Conservation (phyloP, 37 sponge, comb jelly and placozoan species). For the Mnemiopsis leidyi region DNA sequence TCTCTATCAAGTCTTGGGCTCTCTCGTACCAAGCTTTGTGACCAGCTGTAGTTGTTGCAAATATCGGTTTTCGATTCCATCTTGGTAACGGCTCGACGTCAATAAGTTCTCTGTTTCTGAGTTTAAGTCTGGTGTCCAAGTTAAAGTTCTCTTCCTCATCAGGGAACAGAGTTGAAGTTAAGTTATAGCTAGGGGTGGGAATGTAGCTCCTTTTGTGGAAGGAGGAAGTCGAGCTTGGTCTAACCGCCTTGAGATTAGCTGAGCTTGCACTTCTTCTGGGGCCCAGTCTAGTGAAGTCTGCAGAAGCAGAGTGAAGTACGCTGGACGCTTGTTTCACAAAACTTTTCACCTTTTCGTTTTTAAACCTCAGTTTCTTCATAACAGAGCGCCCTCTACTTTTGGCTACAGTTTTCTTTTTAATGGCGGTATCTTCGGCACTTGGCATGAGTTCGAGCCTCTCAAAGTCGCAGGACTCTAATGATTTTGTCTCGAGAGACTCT, state of each 20-base stretch:
- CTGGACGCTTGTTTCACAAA: neutral
- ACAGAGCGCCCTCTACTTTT: neutral
- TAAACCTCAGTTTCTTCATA: neutral
- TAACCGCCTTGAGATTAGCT: neutral
- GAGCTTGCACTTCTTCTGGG: neutral
- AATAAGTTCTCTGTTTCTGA: neutral
- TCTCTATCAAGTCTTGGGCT: neutral
- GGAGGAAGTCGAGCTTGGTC: neutral
- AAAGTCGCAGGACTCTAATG: neutral
- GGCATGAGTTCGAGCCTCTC: neutral
- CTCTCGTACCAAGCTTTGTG: slow-evolving; percentile 30
- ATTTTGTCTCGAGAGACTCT: neutral
- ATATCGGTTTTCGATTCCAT: neutral
- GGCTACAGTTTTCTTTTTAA: neutral
- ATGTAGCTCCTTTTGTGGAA: neutral
- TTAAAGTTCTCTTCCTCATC: neutral
- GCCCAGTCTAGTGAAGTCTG: neutral
- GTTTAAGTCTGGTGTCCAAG: neutral
- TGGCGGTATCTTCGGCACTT: neutral
- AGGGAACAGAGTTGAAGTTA: neutral
- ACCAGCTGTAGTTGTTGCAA: neutral
- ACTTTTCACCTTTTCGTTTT: neutral
- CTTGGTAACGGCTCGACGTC: neutral
- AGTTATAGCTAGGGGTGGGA: neutral
- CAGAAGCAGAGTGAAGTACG: neutral